Conservation (phyloP, 2,113 vertebrate species). For the Sturnus vulgaris region DNA sequence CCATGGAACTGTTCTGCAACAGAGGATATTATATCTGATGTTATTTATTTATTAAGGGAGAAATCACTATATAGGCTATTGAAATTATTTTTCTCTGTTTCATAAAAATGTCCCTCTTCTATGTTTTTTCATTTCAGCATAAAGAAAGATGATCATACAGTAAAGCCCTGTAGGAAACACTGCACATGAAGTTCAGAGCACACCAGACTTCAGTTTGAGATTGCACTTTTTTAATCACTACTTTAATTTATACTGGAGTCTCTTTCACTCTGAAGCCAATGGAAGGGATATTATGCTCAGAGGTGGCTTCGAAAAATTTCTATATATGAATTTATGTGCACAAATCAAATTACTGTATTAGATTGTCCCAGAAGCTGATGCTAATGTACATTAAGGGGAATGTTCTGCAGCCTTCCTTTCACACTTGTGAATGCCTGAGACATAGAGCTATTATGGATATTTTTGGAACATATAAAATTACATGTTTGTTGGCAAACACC, state of each 20-base stretch:
- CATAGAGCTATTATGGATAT: background rate
- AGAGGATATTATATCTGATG: background rate
- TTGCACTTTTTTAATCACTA: background rate
- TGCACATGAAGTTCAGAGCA: background rate
- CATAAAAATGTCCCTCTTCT: background rate
- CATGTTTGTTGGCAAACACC: background rate
- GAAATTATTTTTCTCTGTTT: background rate
- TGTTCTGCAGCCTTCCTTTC: background rate
- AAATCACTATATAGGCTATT: background rate
- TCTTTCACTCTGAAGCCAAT: background rate
- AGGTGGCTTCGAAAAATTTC: background rate
- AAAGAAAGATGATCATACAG: background rate
- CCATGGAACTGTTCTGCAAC: background rate
- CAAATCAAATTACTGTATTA: background rate
- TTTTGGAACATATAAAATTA: background rate
- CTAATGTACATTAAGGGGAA: background rate
- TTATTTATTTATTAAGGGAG: constrained; percentile 3
- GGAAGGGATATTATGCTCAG: background rate
- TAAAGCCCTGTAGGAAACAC: background rate
- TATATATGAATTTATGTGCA: background rate
- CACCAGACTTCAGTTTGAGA: background rate
- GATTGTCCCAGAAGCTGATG: background rate
- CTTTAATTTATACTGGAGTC: background rate
- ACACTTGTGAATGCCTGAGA: background rate
- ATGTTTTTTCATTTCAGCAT: background rate